These are phyloP conservation scores for Clarias batrachus DNA, from an alignment of 2,113 vertebrate species.

Conservation along the genomic window DNA sequence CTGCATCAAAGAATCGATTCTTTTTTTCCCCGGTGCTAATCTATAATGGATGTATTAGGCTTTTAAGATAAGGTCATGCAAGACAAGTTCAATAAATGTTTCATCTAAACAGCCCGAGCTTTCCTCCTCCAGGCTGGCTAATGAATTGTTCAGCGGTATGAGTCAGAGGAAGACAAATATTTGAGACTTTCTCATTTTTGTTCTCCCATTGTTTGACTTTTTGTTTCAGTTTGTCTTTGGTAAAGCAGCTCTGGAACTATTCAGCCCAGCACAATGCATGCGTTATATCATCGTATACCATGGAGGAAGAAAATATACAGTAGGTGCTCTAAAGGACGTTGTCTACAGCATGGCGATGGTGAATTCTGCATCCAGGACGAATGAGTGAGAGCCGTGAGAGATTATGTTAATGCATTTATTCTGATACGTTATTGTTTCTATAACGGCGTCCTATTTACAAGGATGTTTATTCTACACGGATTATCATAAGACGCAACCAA, in stretches of 20 bases:
- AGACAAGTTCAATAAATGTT: conserved; percentile 20
- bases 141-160: not conserved
- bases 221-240: not conserved
- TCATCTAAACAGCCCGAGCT: not conserved
- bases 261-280: not conserved
- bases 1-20: conserved; percentile 5
- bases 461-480: not conserved
- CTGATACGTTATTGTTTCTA: not conserved
- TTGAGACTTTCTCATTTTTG: not conserved
- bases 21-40: not conserved
- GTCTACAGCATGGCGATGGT: not conserved
- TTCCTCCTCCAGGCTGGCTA: not conserved
- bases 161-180: not conserved
- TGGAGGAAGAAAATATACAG: not conserved
- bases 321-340: not conserved
- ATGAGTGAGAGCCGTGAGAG: not conserved
- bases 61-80: conserved; percentile 17
- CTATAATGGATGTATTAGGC: not conserved
- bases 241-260: not conserved
- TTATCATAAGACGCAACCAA: too few species aligned
- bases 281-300: not conserved
- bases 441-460: not conserved
- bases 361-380: not conserved
- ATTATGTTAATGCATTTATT: not conserved
- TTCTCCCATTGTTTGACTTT: not conserved